Base-by-base conservation (phyloP, 2,113 vertebrate genomes). In the Daphoenositta chrysoptera region DNA sequence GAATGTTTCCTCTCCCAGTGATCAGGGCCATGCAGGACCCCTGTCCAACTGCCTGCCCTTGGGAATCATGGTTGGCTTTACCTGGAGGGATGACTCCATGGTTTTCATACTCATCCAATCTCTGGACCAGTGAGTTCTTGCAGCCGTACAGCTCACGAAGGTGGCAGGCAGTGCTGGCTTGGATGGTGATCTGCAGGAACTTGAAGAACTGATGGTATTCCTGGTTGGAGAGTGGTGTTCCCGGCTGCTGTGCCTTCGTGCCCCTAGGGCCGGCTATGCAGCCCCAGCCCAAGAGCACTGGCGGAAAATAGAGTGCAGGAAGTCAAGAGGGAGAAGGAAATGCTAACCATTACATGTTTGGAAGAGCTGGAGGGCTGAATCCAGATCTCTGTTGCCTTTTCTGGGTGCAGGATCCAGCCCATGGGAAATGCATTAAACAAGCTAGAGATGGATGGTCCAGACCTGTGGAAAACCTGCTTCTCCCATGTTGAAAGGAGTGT, bases 201-300 rank as follows among this genome's bases (percentile, higher is more conserved):
- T 30, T 70, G 93, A 97, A 97, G 92, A 97, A 96, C n/a, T 80
- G 31, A 3, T 8, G 40, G 35, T 96, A 97, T 64, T 97, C 97
- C 13, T 71, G 58, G 27, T 92, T 10, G 0, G 96, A 96, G 31
- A 97, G 96, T 3, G 94, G 96, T 2, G 42, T 89, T 84, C 97
- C 96, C 0, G 11, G 80, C 61, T 76, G 76, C 66, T 91, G 72
- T 2, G 42, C 64, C 20, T 83, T 82, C 0, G 24, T 9, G 0
- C 37, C 61, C 37, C 0, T 2, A 47, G 85, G 54, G 37, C 53
- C 0, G 0, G 54, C 79, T 42, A 7, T 16, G 82, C 39, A 68
- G 57, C 85, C 51, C 91, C 93, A 90, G 2, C 56, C 58, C 58
- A 87, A 68, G 42, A 96, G 66, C 33, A 81, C 94, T 97, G 91